Percentiles rank a stretch among this genome's conserved stretches.
These are phyloP conservation scores for Prionchulus punctatus DNA, from an alignment of 2,888 invertebrate species.

Conservation along the genomic window DNA sequence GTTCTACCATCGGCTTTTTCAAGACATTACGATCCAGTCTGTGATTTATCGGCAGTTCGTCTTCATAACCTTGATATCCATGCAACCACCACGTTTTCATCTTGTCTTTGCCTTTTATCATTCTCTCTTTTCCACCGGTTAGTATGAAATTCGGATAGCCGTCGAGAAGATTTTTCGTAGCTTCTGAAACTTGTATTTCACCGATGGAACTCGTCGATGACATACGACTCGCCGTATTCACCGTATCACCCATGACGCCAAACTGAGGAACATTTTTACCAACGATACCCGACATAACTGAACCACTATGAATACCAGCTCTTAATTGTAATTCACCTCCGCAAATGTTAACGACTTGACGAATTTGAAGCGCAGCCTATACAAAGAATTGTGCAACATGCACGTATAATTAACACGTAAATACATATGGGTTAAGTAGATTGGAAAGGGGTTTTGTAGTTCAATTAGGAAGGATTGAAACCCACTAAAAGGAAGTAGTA, in stretches of 20 bases:
- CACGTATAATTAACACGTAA: too few relatives aligned
- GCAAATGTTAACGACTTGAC: neutral
- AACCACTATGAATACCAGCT: neutral
- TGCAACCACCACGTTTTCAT: neutral
- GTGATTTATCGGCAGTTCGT: neutral
- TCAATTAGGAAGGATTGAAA: too few relatives aligned
- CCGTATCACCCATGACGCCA: neutral
- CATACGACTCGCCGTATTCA: neutral
- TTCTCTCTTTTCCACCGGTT: neutral
- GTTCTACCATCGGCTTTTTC: too few relatives aligned
- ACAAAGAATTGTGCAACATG: too few relatives aligned
- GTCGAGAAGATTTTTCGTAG: too few relatives aligned
- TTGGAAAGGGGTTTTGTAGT: too few relatives aligned
- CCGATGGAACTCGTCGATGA: neutral
- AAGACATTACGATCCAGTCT: too few relatives aligned
- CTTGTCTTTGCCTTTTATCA: neutral
- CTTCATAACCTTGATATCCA: neutral
- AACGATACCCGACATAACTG: neutral
- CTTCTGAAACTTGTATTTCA: neutral
- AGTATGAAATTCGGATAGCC: neutral
- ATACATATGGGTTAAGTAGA: too few relatives aligned
- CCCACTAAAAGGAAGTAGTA: too few relatives aligned
- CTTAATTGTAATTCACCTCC: too few relatives aligned
- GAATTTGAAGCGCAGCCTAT: neutral
- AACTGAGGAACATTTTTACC: neutral